These are phyloP conservation scores for Dryomyza anilis DNA, from an alignment of 2,888 invertebrate species.

Conservation along the genomic window DNA sequence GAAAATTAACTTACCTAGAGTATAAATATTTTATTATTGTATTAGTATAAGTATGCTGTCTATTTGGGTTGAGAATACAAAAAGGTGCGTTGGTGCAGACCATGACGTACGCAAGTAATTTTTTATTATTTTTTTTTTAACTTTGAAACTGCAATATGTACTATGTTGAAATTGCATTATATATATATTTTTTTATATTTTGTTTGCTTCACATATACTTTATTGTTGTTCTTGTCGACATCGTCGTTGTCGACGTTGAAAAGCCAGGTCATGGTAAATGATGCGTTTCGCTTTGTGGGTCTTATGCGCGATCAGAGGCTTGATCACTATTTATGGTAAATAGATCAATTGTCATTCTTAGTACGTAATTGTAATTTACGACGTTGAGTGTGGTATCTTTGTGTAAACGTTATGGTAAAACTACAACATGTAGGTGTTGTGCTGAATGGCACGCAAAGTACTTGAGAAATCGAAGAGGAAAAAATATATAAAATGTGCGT, in stretches of 20 bases:
- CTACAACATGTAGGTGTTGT: no score
- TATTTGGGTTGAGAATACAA: not conserved
- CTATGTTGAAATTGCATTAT: not conserved
- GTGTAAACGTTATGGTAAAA: no score
- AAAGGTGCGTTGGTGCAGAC: not conserved
- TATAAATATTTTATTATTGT: no score
- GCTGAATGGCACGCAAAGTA: not conserved
- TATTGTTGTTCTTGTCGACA: not conserved
- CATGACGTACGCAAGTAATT: not conserved
- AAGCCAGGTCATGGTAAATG: not conserved
- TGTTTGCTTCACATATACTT: no score
- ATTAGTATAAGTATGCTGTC: not conserved
- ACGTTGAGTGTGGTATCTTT: no score
- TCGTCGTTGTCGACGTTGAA: not conserved
- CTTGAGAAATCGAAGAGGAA: no score
- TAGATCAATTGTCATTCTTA: constrained; percentile 17
- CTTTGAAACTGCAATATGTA: not conserved
- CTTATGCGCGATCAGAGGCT: not conserved
- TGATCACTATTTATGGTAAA: constrained; percentile 23
- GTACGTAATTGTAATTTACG: constrained; percentile 16
- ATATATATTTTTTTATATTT: no score
- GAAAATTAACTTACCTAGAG: no score
- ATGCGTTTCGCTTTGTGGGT: not conserved
- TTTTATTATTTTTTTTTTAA: not conserved
- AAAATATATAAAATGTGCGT: no score